Base-by-base conservation (phyloP, 2,888 invertebrate genomes). In the Tridacna gigas region DNA sequence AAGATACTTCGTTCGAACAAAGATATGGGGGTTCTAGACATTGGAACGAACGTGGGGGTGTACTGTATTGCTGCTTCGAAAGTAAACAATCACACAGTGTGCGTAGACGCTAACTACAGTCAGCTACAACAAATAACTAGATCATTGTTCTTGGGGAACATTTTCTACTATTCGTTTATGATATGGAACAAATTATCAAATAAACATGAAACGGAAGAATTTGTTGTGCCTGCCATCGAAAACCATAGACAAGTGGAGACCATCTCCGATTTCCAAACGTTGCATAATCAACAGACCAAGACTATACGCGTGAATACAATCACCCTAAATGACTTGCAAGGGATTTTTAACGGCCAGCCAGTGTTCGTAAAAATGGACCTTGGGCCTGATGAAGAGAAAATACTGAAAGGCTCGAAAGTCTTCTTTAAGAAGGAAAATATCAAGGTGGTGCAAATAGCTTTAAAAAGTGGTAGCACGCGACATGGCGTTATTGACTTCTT, bases 181-280 rank as follows among this genome's bases (percentile, higher is more conserved):
- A 69, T 69, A 45, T 69, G 69, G 69, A 69, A 69, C 45, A 69
- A 47, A 47, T 22, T 69, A 18, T 69, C 69, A 22, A 45, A 69
- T n/a, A 69, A 69, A 45, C 69, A 69, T 25, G 69, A 18, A 18
- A 45, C 45, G 4, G 69, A n/a, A 5, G 20, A n/a, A n/a, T 69
- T 69, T 45, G 20, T 15, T 15, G 28, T 69, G 18, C 69, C 69
- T 11, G 47, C 69, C n/a, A 18, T 69, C 22, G 0, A 47, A n/a
- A n/a, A 45, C 45, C 45, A 18, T 47, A 47, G 5, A 47, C n/a
- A n/a, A 47, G 69, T 9, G 26, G 45, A 69, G 18, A 12, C 20
- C 18, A n/a, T 47, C 3, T n/a, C 26, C n/a, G 47, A 45, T 18
- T 47, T 13, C 11, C 45, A 45, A 47, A 45, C 28, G 26, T 9